phyloP scores from a whole-genome alignment of 2,797 vertebrate genomes.

The Acipenser transmontanus region DNA sequence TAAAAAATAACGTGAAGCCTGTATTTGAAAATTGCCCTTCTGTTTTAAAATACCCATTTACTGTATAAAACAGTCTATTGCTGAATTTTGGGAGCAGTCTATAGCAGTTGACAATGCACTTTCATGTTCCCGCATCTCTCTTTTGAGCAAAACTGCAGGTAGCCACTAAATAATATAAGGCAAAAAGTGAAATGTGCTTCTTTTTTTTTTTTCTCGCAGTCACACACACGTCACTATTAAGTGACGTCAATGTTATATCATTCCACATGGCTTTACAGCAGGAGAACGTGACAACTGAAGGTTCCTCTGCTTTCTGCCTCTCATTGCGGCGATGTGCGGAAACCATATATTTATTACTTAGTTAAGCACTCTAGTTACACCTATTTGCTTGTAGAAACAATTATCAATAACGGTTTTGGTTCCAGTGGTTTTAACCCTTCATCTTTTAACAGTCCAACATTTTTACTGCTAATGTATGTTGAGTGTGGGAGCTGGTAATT shows the following conservation, averaged over 20 bases:
- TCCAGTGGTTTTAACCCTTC: not conserved
- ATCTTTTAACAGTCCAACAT: no score
- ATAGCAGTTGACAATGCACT: conserved; percentile 16
- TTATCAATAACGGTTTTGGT: not conserved
- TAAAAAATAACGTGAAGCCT: no score
- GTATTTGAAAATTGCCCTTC: no score
- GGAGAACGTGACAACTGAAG: conserved; percentile 71
- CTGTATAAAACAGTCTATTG: no score
- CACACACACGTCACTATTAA: conserved; percentile 61
- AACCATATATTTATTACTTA: conserved; percentile 1
- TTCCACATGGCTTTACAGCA: conserved; percentile 72
- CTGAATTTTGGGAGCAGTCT: no score
- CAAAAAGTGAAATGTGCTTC: conserved; percentile 59
- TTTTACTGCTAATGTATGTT: no score
- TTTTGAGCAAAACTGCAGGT: conserved; percentile 39
- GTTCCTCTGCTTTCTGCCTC: conserved; percentile 46
- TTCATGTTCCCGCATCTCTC: conserved; percentile 20
- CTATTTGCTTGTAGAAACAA: not conserved
- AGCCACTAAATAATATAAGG: conserved; percentile 52
- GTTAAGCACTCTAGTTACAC: not conserved
- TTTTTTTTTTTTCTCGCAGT: conserved; percentile 48
- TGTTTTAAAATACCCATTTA: no score
- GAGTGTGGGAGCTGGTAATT: no score
- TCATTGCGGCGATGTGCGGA: not conserved
- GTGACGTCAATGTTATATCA: conserved; percentile 82